Evolutionary conservation across 1,140 invertebrate species (phyloP).

Genomic region (Halesus radiatus): DNA sequence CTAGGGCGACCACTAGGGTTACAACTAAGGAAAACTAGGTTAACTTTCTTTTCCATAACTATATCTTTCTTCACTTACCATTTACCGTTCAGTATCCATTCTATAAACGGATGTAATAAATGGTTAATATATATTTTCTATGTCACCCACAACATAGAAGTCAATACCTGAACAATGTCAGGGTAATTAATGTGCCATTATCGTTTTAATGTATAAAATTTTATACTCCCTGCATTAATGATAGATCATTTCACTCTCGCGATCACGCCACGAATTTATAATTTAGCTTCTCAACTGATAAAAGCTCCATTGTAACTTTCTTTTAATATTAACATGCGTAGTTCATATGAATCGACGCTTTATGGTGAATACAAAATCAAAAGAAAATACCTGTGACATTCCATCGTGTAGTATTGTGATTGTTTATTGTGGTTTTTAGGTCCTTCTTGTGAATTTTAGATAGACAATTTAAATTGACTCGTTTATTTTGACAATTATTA

Average conservation of each 20-base stretch:
- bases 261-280: slow-evolving; percentile 1
- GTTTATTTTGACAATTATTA: too few species aligned
- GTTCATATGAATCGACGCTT: not conserved
- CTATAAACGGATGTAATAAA: too few species aligned
- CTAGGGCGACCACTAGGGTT: too few species aligned
- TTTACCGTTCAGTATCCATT: too few species aligned
- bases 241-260: not conserved
- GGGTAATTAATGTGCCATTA: not conserved
- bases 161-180: not conserved
- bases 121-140: not conserved
- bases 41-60: too few species aligned
- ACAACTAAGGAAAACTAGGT: too few species aligned
- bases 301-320: not conserved
- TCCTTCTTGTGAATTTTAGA: too few species aligned
- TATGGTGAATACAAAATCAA: not conserved
- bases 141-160: not conserved
- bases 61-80: too few species aligned
- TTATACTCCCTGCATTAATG: slow-evolving; percentile 2
- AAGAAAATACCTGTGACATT: slow-evolving; percentile 3
- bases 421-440: too few species aligned
- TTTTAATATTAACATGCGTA: not conserved
- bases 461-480: too few species aligned
- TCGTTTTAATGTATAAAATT: slow-evolving; percentile 3
- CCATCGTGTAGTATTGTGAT: not conserved
- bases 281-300: not conserved